These are phyloP conservation scores for Cybosia mesomella DNA, from an alignment of 2,888 invertebrate species.

Conservation along the genomic window DNA sequence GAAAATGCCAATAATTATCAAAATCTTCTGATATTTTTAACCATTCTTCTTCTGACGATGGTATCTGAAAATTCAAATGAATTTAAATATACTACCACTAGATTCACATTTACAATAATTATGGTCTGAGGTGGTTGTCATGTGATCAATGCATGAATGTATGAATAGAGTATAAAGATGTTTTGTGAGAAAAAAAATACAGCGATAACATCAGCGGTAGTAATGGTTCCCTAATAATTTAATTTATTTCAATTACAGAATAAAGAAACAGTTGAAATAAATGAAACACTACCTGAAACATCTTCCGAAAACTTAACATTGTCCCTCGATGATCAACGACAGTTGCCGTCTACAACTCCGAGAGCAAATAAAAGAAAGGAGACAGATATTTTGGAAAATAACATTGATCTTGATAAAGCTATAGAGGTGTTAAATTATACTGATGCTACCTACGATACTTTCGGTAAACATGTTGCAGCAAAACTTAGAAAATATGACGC, in stretches of 20 bases:
- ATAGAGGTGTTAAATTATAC: conserved; percentile 31
- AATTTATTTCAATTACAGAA: conserved; percentile 29
- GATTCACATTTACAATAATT: too few species aligned
- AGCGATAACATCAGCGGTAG: too few species aligned
- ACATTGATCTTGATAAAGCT: conserved; percentile 29
- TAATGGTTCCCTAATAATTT: conserved; percentile 19
- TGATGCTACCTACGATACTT: conserved; percentile 25
- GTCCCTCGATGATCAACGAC: conserved; percentile 31
- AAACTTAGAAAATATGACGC: conserved; percentile 29
- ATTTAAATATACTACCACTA: background rate
- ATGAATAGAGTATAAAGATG: too few species aligned
- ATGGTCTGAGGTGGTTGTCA: too few species aligned
- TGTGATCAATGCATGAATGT: too few species aligned
- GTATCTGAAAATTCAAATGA: conserved; percentile 15
- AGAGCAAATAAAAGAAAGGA: conserved; percentile 30
- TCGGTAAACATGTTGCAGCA: conserved; percentile 23
- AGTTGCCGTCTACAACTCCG: conserved; percentile 24
- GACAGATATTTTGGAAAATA: conserved; percentile 26
- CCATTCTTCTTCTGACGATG: conserved; percentile 13
- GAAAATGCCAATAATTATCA: conserved; percentile 6
- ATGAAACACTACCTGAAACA: conserved; percentile 14
- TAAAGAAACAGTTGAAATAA: conserved; percentile 17
- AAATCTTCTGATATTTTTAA: too few species aligned
- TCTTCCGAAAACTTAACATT: conserved; percentile 13
- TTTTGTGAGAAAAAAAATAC: too few species aligned